These are phyloP conservation scores for Epistrophe eligans DNA, from an alignment of 2,888 invertebrate species.

Conservation along the genomic window DNA sequence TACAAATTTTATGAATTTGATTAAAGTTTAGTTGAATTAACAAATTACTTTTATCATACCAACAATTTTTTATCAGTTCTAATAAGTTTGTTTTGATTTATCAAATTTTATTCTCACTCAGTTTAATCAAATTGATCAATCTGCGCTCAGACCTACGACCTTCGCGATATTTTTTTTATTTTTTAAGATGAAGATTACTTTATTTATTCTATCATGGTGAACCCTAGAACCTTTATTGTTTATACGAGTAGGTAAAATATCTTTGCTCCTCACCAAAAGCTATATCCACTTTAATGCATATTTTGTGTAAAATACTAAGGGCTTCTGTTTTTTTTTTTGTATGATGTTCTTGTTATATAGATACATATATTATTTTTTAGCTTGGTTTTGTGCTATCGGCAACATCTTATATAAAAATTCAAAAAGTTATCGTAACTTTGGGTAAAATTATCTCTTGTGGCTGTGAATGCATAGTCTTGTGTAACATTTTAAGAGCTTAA, in stretches of 20 bases:
- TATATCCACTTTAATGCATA: conserved; percentile 25
- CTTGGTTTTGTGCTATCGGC: conserved; percentile 22
- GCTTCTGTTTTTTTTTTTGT: not conserved
- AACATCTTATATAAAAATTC: conserved; percentile 24
- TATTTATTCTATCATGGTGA: not conserved
- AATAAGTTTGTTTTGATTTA: not conserved
- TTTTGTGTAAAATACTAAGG: conserved; percentile 29
- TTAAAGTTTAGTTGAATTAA: not conserved
- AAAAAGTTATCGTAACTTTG: conserved; percentile 22
- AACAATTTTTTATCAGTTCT: not conserved
- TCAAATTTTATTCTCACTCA: not conserved
- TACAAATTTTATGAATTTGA: not conserved
- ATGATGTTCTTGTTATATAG: not conserved
- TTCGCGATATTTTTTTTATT: not conserved
- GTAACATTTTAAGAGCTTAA: conserved; percentile 34
- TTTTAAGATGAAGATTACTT: not conserved
- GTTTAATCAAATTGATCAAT: not conserved
- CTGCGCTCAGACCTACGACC: not conserved
- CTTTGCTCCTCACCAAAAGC: not conserved
- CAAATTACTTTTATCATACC: not conserved
- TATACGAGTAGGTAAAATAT: not conserved
- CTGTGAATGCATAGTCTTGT: not conserved
- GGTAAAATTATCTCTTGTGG: conserved; percentile 20
- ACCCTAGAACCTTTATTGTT: conserved; percentile 11
- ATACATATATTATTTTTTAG: conserved; percentile 5